These are phyloP conservation scores for Myodes glareolus DNA, from an alignment of 2,113 vertebrate genomes.

Conservation along the genomic window DNA sequence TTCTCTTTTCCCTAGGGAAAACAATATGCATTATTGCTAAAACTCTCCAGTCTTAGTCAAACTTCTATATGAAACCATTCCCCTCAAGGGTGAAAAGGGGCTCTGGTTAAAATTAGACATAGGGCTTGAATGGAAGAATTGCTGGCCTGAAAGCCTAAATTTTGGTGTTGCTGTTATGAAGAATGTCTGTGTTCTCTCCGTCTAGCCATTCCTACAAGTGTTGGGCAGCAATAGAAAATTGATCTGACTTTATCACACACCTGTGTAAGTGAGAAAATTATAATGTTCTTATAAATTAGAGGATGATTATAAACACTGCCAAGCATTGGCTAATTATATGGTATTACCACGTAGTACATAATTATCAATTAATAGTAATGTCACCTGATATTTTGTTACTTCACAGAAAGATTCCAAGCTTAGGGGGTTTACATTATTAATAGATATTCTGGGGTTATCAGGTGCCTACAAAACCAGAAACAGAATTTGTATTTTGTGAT, in stretches of 20 bases:
- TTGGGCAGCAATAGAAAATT: neutral
- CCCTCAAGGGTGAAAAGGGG: neutral
- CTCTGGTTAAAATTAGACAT: neutral
- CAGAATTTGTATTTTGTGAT: neutral
- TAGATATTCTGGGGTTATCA: conserved; percentile 13
- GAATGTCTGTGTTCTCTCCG: no score
- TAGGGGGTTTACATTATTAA: neutral
- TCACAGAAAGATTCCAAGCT: neutral
- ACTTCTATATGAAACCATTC: neutral
- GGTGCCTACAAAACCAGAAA: neutral
- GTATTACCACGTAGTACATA: conserved; percentile 19
- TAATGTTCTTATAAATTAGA: conserved; percentile 53
- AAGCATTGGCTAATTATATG: conserved; percentile 63
- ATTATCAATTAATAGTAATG: conserved; percentile 66
- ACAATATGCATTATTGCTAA: neutral
- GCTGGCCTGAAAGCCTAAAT: neutral
- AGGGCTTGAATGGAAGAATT: neutral
- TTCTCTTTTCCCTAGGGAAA: neutral
- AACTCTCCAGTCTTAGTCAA: neutral
- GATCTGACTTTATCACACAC: conserved; percentile 9
- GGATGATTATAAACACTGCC: conserved; percentile 48
- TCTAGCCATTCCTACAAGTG: neutral
- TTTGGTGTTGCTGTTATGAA: neutral
- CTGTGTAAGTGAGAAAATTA: neutral
- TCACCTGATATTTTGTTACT: conserved; percentile 57